These are phyloP conservation scores for Gavialis gangeticus DNA, from an alignment of 2,113 vertebrate species.

Conservation along the genomic window DNA sequence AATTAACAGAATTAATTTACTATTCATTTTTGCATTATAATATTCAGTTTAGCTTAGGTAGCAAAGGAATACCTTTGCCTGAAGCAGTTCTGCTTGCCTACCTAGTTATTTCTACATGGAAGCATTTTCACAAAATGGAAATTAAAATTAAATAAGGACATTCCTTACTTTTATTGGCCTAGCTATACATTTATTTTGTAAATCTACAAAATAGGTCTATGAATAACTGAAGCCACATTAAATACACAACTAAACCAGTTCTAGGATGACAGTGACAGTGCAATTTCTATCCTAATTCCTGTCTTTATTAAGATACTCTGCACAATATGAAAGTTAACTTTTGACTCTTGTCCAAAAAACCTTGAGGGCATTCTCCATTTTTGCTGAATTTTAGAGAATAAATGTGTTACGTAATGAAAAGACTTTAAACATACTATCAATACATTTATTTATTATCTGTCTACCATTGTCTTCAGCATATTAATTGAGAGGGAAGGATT, in stretches of 20 bases:
- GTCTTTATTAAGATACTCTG: not conserved
- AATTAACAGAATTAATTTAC: not conserved
- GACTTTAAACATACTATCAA: not conserved
- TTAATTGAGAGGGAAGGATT: not conserved
- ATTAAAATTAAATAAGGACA: slow-evolving; percentile 55
- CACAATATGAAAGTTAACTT: not conserved
- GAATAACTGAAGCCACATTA: slow-evolving; percentile 34
- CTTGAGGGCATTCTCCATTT: not conserved
- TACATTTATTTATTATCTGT: not conserved
- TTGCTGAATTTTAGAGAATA: not conserved
- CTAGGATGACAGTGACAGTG: not conserved
- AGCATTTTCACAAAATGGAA: not conserved
- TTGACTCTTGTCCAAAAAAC: not conserved
- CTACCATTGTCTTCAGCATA: not conserved
- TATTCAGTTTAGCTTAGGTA: not conserved
- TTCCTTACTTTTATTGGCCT: not conserved
- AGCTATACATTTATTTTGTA: not conserved
- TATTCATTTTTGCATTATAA: slow-evolving; percentile 1
- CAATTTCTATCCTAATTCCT: not conserved
- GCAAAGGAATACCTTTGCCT: not conserved
- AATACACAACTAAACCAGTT: slow-evolving; percentile 10
- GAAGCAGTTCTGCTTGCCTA: slow-evolving; percentile 22
- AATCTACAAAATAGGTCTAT: slow-evolving; percentile 25
- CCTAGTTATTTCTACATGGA: not conserved
- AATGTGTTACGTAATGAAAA: not conserved